Base-by-base conservation (phyloP, 2,888 invertebrate species). In the Apamea crenata region DNA sequence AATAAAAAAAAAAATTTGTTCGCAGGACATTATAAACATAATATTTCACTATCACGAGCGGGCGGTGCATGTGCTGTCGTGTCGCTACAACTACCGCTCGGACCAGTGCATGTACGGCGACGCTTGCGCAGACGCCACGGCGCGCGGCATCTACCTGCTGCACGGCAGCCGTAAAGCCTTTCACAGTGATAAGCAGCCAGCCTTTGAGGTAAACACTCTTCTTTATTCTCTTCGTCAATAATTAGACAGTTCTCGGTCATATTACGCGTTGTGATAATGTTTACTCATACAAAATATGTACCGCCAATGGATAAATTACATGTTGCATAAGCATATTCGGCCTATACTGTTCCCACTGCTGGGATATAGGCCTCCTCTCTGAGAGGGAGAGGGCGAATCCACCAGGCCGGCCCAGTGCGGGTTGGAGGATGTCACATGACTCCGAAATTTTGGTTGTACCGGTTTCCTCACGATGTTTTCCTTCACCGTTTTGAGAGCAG, bases 51-150 rank as follows among this genome's bases (percentile, higher is more conserved):
- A 98, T 94, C 98, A 98, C 97, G 90, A 94, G 97, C 98, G 98
- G 86, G 98, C 98, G 90, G 97, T 99, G 77, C 98, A 97, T 88
- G 97, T 98, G 79, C 98, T 99, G 93, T 97, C 98, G 1, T 99
- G 99, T 93, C 97, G 98, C 82, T 99, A 98, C 96, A 99, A 99
- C 95, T 99, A 98, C 95, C 98, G 99, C 72, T 98, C 99, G 2
- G 99, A 99, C 96, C 99, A 99, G 95, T 99, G 99, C 95, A 99
- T 99, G 98, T 99, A 99, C 93, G 98, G 98, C 95, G 98, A 98
- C 93, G 98, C 98, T 8, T 99, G 99, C 94, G 97, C 97, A 71
- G 97, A 97, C 72, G 98, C 98, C 0, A 97, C 98, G 81, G 94
- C 96, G 74, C 94, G 97, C 53, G 99, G 99, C 2, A 98, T 98